A percentile compares a stretch with the other conserved stretches of the same genome.
Conservation (phyloP, 2,888 invertebrate species). For the Invenusta paracnida region DNA sequence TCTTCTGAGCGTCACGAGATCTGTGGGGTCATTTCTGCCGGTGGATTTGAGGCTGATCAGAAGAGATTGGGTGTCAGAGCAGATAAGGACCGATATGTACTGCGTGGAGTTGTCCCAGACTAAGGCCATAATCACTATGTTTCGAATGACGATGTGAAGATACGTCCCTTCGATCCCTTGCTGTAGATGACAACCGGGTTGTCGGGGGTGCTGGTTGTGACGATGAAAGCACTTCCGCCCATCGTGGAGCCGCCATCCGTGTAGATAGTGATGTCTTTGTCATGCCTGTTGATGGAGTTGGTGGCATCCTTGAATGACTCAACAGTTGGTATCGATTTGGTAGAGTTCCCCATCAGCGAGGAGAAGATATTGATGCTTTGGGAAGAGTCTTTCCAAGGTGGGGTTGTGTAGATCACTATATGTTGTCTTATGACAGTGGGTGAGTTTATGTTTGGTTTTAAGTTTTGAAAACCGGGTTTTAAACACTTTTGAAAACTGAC, state of each 20-base stretch:
- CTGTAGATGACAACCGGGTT: background rate
- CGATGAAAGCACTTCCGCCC: background rate
- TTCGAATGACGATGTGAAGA: background rate
- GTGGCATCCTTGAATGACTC: background rate
- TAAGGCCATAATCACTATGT: background rate
- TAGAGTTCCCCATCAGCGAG: background rate
- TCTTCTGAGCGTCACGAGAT: background rate
- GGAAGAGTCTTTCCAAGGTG: background rate
- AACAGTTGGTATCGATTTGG: background rate
- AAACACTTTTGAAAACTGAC: too few species aligned
- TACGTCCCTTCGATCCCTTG: background rate
- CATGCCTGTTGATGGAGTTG: background rate
- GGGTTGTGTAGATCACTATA: background rate
- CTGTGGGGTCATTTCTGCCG: background rate
- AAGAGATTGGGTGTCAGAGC: background rate
- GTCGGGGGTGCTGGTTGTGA: background rate
- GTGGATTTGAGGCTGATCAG: background rate
- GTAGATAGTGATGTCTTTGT: background rate
- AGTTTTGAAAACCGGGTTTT: too few species aligned
- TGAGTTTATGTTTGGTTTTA: too few species aligned
- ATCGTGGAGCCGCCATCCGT: background rate
- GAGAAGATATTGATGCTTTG: background rate
- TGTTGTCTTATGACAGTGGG: background rate
- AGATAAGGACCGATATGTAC: background rate
- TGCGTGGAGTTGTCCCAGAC: background rate